Evolutionary conservation across 2,888 invertebrate genomes (phyloP).

Genomic region (Nemurella pictetii): DNA sequence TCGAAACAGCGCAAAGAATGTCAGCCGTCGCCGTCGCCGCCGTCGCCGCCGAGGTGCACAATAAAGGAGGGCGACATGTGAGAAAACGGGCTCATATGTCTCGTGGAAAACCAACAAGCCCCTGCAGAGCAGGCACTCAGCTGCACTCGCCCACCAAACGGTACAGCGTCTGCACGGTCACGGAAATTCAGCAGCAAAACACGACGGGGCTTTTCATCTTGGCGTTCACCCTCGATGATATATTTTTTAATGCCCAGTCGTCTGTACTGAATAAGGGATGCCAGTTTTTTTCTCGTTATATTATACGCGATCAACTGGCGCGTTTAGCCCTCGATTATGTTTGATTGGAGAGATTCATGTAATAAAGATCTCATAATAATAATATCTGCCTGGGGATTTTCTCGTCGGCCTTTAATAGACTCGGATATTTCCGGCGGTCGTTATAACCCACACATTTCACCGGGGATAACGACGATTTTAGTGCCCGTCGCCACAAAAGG

Average conservation of each 20-base stretch:
- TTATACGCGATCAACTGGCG: background rate
- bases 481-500: background rate
- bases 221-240: background rate
- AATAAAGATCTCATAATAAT: background rate
- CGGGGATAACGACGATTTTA: background rate
- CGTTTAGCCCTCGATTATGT: background rate
- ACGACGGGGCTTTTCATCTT: background rate
- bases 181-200: background rate
- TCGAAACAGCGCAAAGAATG: background rate
- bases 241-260: background rate
- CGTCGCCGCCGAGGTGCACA: background rate
- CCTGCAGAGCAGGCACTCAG: background rate
- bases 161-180: background rate
- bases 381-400: background rate
- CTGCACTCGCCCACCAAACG: no score
- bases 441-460: background rate
- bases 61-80: background rate
- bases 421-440: background rate
- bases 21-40: background rate
- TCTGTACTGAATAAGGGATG: background rate
- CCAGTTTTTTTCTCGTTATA: background rate
- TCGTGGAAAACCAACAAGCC: background rate
- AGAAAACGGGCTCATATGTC: background rate
- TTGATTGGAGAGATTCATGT: conserved; percentile 1
- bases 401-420: background rate